Base-by-base conservation (phyloP, 1,140 invertebrate genomes). In the Pseudomyrmex dendroicus region DNA sequence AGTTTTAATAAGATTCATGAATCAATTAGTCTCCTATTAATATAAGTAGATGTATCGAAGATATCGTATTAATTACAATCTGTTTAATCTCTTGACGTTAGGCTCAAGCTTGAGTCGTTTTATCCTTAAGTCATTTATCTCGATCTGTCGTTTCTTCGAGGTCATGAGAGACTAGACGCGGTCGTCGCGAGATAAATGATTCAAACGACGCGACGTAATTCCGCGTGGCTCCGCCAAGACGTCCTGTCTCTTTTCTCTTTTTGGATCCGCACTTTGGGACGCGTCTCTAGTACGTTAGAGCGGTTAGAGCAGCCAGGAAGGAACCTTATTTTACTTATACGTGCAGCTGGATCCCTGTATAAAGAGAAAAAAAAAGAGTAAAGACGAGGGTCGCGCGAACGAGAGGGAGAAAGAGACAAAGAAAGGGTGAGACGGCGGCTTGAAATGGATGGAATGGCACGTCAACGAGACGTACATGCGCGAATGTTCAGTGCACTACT, bases 281-380 rank as follows among this genome's bases (percentile, higher is more conserved):
- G 46, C 68, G 63, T 84, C 70, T 35, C 35, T 35, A 7, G 35
- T 35, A 35, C 35, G 35, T 35, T 35, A 35, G 35, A 35, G 35
- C 35, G 35, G 35, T 35, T 35, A 35, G 5, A 64, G 46, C 68
- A 64, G 76, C 48, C 76, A 50, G 67, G 70, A 57, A 22, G 52
- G 52, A 57, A n/a, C 52, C 44, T 82, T 72, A 72, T 82, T 86
- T 85, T 85, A 86, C 85, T 86, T 86, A 63, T 72, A 73, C 50
- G 64, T 62, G 63, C 56, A 59, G 48, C 57, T 63, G 68, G 54
- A 68, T 64, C 22, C 44, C 5, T 35, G 35, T n/a, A 15, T 17
- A 22, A 25, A 8, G 22, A 22, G n/a, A 17, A 54, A 59, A 57
- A 57, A 67, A 57, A 59, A 86, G 25, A 20, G 9, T 1, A 12